phyloP scores from a whole-genome alignment of 2,888 invertebrate genomes.

The Diarsia rubi region DNA sequence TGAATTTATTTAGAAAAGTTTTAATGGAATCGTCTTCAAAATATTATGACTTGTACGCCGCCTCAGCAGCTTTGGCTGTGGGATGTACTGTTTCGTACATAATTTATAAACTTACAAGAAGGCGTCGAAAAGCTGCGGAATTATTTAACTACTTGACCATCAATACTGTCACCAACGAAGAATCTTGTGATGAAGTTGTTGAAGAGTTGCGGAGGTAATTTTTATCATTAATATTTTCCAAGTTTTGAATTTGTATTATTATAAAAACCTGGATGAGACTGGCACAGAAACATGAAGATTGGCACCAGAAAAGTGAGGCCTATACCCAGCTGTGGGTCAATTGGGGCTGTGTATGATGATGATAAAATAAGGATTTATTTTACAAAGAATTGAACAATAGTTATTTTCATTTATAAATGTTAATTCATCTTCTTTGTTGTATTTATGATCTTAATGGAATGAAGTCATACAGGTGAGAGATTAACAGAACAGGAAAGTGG shows the following conservation, averaged over 20 bases:
- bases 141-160: constrained; percentile 78
- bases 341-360: too few species aligned
- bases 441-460: background rate
- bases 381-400: too few species aligned
- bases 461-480: background rate
- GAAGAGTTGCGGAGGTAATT: constrained; percentile 78
- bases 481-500: background rate
- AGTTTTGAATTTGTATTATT: background rate
- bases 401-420: background rate
- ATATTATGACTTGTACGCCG: constrained; percentile 68
- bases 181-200: constrained; percentile 75
- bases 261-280: too few species aligned
- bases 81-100: constrained; percentile 74
- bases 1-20: constrained; percentile 14
- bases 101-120: constrained; percentile 67
- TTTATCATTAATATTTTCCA: background rate
- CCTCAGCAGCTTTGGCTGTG: constrained; percentile 71
- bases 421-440: background rate
- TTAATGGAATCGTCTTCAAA: constrained; percentile 69
- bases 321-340: too few species aligned
- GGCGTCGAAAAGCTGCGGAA: constrained; percentile 68
- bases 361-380: too few species aligned
- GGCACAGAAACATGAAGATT: too few species aligned
- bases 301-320: too few species aligned
- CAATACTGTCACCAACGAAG: constrained; percentile 73